phyloP scores from a whole-genome alignment of 2,113 vertebrate species.

The Pimephales promelas region DNA sequence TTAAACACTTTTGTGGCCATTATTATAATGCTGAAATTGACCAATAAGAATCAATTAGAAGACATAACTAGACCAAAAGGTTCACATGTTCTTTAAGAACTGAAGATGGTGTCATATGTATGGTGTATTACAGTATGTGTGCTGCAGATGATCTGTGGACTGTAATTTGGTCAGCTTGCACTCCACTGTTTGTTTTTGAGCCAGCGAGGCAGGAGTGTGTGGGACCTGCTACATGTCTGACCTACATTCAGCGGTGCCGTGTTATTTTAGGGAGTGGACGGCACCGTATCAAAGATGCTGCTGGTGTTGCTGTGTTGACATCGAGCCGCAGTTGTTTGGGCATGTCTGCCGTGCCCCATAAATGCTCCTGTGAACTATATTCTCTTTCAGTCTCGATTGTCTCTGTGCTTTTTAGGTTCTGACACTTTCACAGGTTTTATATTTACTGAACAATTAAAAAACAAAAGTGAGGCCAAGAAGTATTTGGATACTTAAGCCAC shows the following conservation, averaged over 20 bases:
- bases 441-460: not conserved
- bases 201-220: constrained; percentile 21
- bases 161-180: not conserved
- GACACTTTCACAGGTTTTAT: not conserved
- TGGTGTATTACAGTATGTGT: not conserved
- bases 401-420: constrained; percentile 1
- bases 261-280: constrained; percentile 57
- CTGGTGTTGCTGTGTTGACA: constrained; percentile 48
- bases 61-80: too few relatives aligned
- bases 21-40: not conserved
- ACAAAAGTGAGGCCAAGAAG: not conserved
- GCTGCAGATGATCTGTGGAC: not conserved
- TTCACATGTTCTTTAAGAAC: too few relatives aligned
- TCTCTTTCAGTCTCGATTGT: not conserved
- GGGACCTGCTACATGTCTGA: constrained; percentile 51
- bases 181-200: constrained; percentile 53
- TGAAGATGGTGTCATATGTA: not conserved
- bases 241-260: constrained; percentile 61
- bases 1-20: not conserved
- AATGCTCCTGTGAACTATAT: not conserved
- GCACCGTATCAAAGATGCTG: constrained; percentile 39
- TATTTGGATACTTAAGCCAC: too few relatives aligned
- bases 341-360: constrained; percentile 19
- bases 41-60: not conserved
- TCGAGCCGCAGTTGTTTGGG: constrained; percentile 42